phyloP scores from a whole-genome alignment of 1,140 invertebrate species.

The Triops cancriformis region DNA sequence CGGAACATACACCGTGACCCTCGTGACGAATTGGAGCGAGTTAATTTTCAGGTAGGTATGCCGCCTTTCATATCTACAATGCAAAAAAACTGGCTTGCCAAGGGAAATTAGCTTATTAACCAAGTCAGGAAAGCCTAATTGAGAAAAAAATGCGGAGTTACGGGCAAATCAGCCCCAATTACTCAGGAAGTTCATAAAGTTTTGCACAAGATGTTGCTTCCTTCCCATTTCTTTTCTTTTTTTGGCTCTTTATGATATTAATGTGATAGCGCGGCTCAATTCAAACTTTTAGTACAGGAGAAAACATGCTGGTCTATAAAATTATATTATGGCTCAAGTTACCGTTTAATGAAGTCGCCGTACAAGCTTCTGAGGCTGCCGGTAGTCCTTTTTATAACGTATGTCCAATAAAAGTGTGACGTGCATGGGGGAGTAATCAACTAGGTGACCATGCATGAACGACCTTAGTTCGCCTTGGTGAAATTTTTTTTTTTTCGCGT shows the following conservation, averaged over 20 bases:
- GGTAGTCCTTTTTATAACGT: neutral
- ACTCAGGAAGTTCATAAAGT: neutral
- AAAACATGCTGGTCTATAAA: neutral
- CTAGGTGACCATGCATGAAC: neutral
- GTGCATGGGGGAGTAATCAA: constrained; percentile 1
- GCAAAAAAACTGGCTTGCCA: neutral
- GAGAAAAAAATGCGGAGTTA: neutral
- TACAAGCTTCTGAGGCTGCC: neutral
- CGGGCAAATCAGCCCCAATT: neutral
- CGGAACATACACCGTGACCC: neutral
- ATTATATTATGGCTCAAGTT: neutral
- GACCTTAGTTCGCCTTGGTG: neutral
- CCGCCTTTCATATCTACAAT: neutral
- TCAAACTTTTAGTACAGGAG: neutral
- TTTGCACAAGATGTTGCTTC: neutral
- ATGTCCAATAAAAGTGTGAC: constrained; percentile 1
- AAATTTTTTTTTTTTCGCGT: neutral
- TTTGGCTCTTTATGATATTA: neutral
- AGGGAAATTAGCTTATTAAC: constrained; percentile 11
- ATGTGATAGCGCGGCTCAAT: neutral
- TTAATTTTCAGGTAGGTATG: neutral
- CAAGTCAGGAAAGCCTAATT: neutral
- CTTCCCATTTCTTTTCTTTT: neutral
- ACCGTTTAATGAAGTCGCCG: neutral
- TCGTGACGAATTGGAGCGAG: neutral